phyloP scores from a whole-genome alignment of 2,797 vertebrate genomes.

The Arctocebus calabarensis region DNA sequence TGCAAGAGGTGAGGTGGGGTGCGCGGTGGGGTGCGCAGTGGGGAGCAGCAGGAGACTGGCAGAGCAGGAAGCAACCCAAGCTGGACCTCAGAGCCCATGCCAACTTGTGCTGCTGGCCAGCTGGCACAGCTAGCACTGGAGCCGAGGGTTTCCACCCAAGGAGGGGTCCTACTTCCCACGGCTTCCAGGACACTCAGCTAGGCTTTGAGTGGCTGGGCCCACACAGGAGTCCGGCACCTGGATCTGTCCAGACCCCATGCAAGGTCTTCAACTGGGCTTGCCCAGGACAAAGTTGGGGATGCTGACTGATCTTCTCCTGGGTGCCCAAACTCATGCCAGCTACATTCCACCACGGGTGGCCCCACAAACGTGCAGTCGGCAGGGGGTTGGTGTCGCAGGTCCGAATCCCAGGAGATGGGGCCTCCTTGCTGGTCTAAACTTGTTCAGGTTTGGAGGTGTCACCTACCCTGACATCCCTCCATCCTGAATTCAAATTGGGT shows the following conservation, averaged over 20 bases:
- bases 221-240: accelerated
- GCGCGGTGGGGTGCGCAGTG: neutral
- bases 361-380: too few relatives aligned
- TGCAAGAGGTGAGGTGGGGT: neutral
- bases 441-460: neutral
- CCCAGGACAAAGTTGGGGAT: neutral
- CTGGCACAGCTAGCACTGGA: accelerated
- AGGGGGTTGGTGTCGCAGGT: neutral
- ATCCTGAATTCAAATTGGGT: accelerated
- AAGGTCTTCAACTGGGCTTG: accelerated
- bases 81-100: neutral
- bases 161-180: accelerated
- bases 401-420: too few relatives aligned
- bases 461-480: neutral
- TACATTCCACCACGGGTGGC: too few relatives aligned
- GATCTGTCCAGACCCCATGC: too few relatives aligned
- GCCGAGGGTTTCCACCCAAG: accelerated
- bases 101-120: neutral
- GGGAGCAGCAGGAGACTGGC: accelerated
- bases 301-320: accelerated
- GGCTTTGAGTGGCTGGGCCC: neutral
- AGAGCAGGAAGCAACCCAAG: too few relatives aligned
- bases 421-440: too few relatives aligned
- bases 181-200: accelerated
- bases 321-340: neutral